A percentile compares a stretch with the other conserved stretches of the same genome.
phyloP scores from a whole-genome alignment of 2,888 invertebrate species.

The Catocala nupta region DNA sequence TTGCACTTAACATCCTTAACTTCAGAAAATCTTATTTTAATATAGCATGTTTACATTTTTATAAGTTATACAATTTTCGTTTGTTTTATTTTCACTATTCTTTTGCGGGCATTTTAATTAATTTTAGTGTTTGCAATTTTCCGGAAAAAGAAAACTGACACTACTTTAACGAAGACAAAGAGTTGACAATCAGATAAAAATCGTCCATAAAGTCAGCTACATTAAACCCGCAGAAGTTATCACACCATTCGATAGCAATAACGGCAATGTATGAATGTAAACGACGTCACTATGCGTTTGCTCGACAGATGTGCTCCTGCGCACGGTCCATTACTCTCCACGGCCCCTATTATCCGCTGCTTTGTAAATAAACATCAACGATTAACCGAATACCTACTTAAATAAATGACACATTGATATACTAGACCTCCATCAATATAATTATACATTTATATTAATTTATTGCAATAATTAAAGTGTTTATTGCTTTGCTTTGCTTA shows the following conservation, averaged over 20 bases:
- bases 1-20: too few species aligned
- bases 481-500: conserved; percentile 1
- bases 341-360: conserved; percentile 60
- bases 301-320: conserved; percentile 62
- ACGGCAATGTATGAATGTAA: conserved; percentile 59
- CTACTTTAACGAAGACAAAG: too few species aligned
- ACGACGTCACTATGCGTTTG: conserved; percentile 63
- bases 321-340: conserved; percentile 75
- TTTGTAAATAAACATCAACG: conserved; percentile 70
- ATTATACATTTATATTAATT: conserved; percentile 29
- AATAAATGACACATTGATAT: conserved; percentile 55
- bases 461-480: conserved; percentile 19
- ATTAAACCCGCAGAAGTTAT: conserved; percentile 17
- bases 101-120: too few species aligned
- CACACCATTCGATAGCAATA: conserved; percentile 14
- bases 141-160: too few species aligned
- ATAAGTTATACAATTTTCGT: too few species aligned
- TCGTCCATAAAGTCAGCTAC: conserved; percentile 2
- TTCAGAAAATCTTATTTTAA: too few species aligned
- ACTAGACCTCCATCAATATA: conserved; percentile 37
- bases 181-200: conserved; percentile 1
- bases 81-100: too few species aligned
- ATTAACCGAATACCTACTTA: conserved; percentile 51
- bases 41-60: too few species aligned
- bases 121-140: too few species aligned